Base-by-base conservation (phyloP, 1,140 invertebrate species). In the Agrilus planipennis region DNA sequence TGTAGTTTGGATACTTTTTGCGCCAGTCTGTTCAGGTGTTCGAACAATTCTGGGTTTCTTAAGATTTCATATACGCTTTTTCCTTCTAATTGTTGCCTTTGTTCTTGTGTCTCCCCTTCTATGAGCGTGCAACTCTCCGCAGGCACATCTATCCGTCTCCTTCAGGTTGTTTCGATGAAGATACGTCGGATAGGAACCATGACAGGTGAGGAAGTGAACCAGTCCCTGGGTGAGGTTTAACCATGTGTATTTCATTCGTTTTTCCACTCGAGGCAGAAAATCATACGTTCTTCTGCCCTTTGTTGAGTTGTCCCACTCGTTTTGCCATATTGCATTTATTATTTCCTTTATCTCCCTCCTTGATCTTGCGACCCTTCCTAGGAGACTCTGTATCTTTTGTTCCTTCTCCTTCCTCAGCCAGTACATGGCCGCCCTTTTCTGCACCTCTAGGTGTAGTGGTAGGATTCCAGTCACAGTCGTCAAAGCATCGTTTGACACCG, bases 401-500 rank as follows among this genome's bases (percentile, higher is more conserved):
- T 15, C 19, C 4, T 34, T 18, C 19, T 12, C 19, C 14, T 34
- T 34, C 32, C 17, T 34, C 5, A 16, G n/a, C 32, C 32, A 34
- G 32, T 34, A 34, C 11, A 3, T 11, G 7, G 35, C 17, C 19
- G 35, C 35, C 4, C 3, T 22, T 14, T 7, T 38, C 14, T 12
- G 35, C 16, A 38, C 23, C 14, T 38, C 35, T 14, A 23, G 23
- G 14, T 38, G 19, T 5, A 38, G 12, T 11, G 35, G 20, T 3
- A 38, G 10, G 3, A 10, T 27, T 23, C 23, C 35, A 11, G 28
- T 15, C 4, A 29, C 17, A 9, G 55, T 52, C 0, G 42, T 39
- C 16, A 58, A 27, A 1, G 46, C 51, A 6, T 41, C 43, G 6
- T 49, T 42, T 18, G 46, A 49, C 15, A 28, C 32, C 12, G 45